Conservation (phyloP, 2,113 vertebrate genomes). For the Uria lomvia region DNA sequence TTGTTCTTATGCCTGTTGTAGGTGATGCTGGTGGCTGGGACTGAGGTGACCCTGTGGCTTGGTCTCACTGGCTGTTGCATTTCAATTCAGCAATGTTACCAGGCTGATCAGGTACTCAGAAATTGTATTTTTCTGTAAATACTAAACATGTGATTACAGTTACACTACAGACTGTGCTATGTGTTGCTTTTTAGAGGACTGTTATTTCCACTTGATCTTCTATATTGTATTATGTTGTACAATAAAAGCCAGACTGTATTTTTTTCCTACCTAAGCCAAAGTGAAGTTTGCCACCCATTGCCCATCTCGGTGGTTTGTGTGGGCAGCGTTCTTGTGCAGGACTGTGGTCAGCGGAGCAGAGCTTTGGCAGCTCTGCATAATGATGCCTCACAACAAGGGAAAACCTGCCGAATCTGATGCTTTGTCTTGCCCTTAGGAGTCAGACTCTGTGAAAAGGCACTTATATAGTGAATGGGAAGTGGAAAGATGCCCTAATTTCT, state of each 20-base stretch:
- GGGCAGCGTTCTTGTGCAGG: not conserved
- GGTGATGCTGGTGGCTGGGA: not conserved
- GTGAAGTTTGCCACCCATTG: not conserved
- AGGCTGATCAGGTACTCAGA: not conserved
- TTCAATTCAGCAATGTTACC: not conserved
- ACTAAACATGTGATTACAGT: not conserved
- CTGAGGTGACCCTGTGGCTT: not conserved
- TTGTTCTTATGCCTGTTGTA: not conserved
- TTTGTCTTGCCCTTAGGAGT: not conserved
- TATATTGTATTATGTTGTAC: not conserved
- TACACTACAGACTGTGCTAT: not conserved
- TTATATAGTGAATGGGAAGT: not conserved
- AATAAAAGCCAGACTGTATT: not conserved
- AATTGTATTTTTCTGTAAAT: not conserved
- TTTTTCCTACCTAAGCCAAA: not conserved
- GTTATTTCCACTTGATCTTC: not conserved
- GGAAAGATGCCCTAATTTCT: conserved; percentile 50
- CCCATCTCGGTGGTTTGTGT: not conserved
- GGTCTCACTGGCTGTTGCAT: not conserved
- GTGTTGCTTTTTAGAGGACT: not conserved
- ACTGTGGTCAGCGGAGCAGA: not conserved
- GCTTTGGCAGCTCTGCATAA: not conserved
- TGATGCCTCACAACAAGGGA: not conserved
- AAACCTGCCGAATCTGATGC: not conserved
- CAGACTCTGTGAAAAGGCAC: not conserved